Evolutionary conservation across 1,140 invertebrate genomes (phyloP).

Genomic region (Bombus sylvicola): DNA sequence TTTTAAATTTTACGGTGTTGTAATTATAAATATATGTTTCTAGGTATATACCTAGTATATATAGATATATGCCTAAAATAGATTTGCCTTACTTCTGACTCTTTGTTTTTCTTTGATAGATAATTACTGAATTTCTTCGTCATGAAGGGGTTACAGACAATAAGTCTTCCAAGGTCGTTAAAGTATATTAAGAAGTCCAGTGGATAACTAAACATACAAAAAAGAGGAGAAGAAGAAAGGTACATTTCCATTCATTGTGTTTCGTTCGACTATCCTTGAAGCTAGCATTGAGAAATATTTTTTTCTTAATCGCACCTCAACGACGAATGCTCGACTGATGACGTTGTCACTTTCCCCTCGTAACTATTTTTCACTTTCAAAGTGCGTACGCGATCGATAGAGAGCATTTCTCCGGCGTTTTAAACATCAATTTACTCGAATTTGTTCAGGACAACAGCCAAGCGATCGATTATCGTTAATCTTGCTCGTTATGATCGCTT

Average conservation of each 20-base stretch:
- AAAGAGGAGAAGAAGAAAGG: not conserved
- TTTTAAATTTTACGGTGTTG: no score
- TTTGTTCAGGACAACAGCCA: not conserved
- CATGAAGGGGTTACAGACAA: not conserved
- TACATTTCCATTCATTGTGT: not conserved
- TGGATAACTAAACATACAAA: not conserved
- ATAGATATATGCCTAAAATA: no score
- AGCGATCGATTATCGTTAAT: not conserved
- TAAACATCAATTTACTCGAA: constrained; percentile 9
- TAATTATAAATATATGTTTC: no score
- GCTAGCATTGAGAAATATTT: not conserved
- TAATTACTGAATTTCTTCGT: not conserved
- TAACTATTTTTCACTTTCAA: constrained; percentile 52
- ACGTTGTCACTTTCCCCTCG: constrained; percentile 59
- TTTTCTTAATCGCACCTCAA: constrained; percentile 20
- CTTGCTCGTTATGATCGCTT: not conserved
- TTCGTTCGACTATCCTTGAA: not conserved
- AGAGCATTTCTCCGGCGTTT: constrained; percentile 14
- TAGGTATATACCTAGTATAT: no score
- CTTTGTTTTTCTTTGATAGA: no score
- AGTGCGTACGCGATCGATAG: constrained; percentile 15
- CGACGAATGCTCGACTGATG: constrained; percentile 51
- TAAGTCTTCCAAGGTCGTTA: not conserved
- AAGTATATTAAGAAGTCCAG: not conserved
- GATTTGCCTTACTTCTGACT: no score